A percentile compares a stretch with the other conserved stretches of the same genome.
Evolutionary conservation across 2,888 invertebrate species (phyloP).

Genomic region (Lacanobia wlatinum): DNA sequence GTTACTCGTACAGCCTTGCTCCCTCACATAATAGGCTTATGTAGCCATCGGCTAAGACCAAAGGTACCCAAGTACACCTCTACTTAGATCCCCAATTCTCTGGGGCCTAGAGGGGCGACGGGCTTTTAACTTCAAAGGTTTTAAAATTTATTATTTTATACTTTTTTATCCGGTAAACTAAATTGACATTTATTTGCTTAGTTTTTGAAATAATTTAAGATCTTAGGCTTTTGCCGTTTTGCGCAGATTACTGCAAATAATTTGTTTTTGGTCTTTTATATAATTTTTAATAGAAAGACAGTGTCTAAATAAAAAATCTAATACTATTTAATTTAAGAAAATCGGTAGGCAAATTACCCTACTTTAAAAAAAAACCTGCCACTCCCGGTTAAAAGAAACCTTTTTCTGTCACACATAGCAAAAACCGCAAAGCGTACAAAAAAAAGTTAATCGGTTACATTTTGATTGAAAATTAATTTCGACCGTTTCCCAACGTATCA

Average conservation of each 20-base stretch:
- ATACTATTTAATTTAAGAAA: neutral
- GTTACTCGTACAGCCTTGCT: neutral
- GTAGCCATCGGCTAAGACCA: neutral
- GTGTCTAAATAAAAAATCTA: neutral
- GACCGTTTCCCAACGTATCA: slow-evolving; percentile 8
- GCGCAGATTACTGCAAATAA: too few relatives aligned
- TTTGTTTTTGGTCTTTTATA: neutral
- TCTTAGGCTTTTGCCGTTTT: neutral
- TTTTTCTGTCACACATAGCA: too few relatives aligned
- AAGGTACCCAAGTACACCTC: slow-evolving; percentile 9
- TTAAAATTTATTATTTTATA: neutral
- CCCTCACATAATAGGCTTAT: neutral
- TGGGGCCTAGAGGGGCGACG: slow-evolving; percentile 5
- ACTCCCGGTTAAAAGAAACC: neutral
- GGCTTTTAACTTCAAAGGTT: slow-evolving; percentile 37
- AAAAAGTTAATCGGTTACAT: neutral
- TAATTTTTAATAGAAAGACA: neutral
- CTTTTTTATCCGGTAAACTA: neutral
- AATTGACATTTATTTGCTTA: neutral
- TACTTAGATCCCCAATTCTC: slow-evolving; percentile 11
- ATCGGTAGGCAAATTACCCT: neutral
- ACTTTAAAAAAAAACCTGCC: neutral
- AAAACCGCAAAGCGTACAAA: slow-evolving; percentile 6
- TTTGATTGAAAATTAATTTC: slow-evolving; percentile 17
- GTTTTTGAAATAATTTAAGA: neutral